These are phyloP conservation scores for Drosophila picticornis DNA, from an alignment of 2,888 invertebrate genomes.

Conservation along the genomic window DNA sequence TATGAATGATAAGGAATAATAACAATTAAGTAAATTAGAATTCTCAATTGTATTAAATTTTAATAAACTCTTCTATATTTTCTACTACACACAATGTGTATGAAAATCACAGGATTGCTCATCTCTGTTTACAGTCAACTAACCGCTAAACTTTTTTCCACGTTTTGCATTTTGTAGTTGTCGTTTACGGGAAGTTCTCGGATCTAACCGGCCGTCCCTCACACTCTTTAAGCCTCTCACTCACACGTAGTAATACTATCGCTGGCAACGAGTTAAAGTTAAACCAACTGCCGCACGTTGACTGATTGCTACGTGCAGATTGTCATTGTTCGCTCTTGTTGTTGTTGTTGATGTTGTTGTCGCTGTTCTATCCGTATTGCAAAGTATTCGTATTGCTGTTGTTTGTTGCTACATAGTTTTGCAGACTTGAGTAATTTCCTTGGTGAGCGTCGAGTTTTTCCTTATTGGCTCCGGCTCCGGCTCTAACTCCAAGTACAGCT, in stretches of 20 bases:
- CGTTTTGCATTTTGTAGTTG: slow-evolving; percentile 74
- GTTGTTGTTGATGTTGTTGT: slow-evolving; percentile 33
- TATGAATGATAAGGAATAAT: not conserved
- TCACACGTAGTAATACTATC: slow-evolving; percentile 38
- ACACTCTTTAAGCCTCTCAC: slow-evolving; percentile 10
- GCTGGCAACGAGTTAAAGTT: slow-evolving; percentile 78
- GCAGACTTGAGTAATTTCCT: slow-evolving; percentile 79
- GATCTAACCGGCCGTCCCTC: slow-evolving; percentile 28
- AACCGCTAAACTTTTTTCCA: slow-evolving; percentile 59
- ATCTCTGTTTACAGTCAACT: slow-evolving; percentile 63
- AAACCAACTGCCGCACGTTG: slow-evolving; percentile 81
- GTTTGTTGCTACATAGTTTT: slow-evolving; percentile 72
- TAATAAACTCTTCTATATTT: not conserved
- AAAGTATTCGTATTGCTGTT: slow-evolving; percentile 44
- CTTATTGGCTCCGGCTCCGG: slow-evolving; percentile 63
- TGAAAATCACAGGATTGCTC: slow-evolving; percentile 60
- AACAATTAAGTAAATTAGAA: not conserved
- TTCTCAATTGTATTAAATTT: not conserved
- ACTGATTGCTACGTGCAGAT: slow-evolving; percentile 84
- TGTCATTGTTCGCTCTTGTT: slow-evolving; percentile 79
- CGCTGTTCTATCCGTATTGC: slow-evolving; percentile 54
- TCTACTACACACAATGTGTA: not conserved
- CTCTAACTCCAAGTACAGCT: slow-evolving; percentile 45
- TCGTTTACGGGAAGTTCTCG: slow-evolving; percentile 59
- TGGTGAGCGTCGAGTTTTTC: slow-evolving; percentile 76